Evolutionary conservation across 2,797 vertebrate genomes (phyloP), one percentile per base, ranked within the genome.

Genomic region (Scolopax bukidnonensis): DNA sequence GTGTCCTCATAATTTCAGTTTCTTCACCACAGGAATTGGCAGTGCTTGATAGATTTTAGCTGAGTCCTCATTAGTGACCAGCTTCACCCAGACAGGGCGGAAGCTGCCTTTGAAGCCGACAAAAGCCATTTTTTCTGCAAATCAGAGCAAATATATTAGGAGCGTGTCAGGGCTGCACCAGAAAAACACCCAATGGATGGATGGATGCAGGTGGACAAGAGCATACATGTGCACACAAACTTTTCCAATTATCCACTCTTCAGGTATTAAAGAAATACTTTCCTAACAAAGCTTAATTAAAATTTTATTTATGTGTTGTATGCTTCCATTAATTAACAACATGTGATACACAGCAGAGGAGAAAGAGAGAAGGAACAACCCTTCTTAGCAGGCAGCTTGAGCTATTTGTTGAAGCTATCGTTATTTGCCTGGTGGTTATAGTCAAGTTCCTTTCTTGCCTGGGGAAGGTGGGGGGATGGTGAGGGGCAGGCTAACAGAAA

Each of bases 21-120:
- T 99, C 96, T 98, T 98, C 95, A 98, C 96, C 93, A 99, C 98
- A 27, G 99, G 99, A 78, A 99, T 89, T 20, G 99, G 99, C 87
- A 99, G 97, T 9, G 98, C 99, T 96, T 99, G 99, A 82, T 99
- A 99, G 96, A 99, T 98, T 94, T 99, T 99, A 68, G 98, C 99
- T 1, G 97, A 97, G 50, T 99, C 98, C 12, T 98, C 96, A 2
- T 97, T 97, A 0, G 98, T 98, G 80, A 98, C 98, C 97, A 99
- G 89, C 59, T 97, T 98, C 91, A 99, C 97, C 99, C 99, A 99
- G 89, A 98, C 97, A 2, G 99, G 99, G 48, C 61, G 97, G 96
- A 99, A 99, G 84, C 97, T 96, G 86, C 99, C 99, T 92, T 99
- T 99, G 97, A 99, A 99, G 78, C 99, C 99, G 0, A 99, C 98